Evolutionary conservation across 2,888 invertebrate species (phyloP).

Genomic region (Pollenia griseotomentosa): DNA sequence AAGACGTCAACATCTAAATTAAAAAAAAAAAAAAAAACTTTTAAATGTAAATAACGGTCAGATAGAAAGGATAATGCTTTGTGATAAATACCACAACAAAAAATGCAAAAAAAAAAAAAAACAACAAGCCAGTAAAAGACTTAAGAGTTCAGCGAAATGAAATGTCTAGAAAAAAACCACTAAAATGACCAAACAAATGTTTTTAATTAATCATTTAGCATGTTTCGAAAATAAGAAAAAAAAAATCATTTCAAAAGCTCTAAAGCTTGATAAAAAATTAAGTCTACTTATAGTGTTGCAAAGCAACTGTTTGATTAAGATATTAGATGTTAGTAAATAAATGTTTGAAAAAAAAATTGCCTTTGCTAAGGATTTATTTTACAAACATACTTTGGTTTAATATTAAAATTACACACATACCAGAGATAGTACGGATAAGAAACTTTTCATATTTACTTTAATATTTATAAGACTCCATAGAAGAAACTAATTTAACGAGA

Average conservation of each 20-base stretch:
- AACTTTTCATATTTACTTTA: constrained; percentile 53
- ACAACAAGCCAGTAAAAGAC: constrained; percentile 11
- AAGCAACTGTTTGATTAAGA: constrained; percentile 55
- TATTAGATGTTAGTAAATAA: constrained; percentile 46
- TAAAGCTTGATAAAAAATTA: not conserved
- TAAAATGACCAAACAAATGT: constrained; percentile 31
- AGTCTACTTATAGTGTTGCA: not conserved
- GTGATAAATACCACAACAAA: not conserved
- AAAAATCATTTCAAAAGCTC: not conserved
- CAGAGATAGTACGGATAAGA: constrained; percentile 17
- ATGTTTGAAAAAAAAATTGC: not conserved
- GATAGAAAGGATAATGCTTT: constrained; percentile 20
- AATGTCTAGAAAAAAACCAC: constrained; percentile 5
- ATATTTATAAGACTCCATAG: constrained; percentile 45
- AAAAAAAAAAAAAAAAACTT: constrained; percentile 25
- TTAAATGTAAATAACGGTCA: not conserved
- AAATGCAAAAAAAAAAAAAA: constrained; percentile 46
- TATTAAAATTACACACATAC: constrained; percentile 26
- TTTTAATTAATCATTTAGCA: constrained; percentile 58
- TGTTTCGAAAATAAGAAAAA: constrained; percentile 7
- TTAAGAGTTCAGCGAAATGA: constrained; percentile 1
- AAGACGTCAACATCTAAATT: not conserved
- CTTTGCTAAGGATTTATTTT: not conserved
- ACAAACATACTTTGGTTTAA: not conserved
- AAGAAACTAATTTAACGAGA: constrained; percentile 33